Percentiles rank a stretch among this genome's conserved stretches.
Evolutionary conservation across 92 coral and sea anemone species (phyloP).

Genomic region (Montipora capitata): DNA sequence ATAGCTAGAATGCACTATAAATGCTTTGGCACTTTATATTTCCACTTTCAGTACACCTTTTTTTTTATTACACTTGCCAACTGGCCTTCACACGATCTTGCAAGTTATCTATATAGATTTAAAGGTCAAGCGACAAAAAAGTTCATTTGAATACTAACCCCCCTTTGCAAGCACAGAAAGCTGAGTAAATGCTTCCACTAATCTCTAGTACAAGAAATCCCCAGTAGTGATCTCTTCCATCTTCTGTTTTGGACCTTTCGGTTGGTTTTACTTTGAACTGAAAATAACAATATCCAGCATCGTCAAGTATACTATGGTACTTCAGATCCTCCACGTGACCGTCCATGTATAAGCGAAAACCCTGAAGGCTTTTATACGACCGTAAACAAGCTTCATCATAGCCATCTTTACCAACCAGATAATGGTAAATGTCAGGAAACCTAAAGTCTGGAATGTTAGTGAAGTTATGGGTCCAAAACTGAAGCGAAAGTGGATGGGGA

Average conservation of each 20-base stretch:
- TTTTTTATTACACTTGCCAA: neutral
- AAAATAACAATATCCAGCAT: too few species aligned
- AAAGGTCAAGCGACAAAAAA: too few species aligned
- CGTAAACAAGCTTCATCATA: too few species aligned
- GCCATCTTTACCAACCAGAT: neutral
- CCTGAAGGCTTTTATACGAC: too few species aligned
- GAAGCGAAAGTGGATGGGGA: constrained; percentile 13
- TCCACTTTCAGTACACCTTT: neutral
- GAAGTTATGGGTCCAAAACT: too few species aligned
- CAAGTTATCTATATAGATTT: neutral
- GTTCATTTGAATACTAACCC: neutral
- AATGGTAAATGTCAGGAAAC: neutral
- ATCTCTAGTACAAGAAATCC: neutral
- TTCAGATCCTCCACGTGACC: too few species aligned
- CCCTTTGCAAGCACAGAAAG: neutral
- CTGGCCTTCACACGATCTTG: neutral
- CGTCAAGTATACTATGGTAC: too few species aligned
- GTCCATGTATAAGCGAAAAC: too few species aligned
- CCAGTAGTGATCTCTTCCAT: neutral
- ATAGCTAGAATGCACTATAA: too few species aligned
- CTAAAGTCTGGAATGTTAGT: neutral
- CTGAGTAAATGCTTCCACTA: neutral
- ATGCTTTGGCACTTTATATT: too few species aligned
- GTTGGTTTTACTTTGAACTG: too few species aligned
- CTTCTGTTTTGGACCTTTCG: constrained; percentile 3